Conservation (phyloP, 2,113 vertebrate genomes). For the Hydrochoerus hydrochaeris region DNA sequence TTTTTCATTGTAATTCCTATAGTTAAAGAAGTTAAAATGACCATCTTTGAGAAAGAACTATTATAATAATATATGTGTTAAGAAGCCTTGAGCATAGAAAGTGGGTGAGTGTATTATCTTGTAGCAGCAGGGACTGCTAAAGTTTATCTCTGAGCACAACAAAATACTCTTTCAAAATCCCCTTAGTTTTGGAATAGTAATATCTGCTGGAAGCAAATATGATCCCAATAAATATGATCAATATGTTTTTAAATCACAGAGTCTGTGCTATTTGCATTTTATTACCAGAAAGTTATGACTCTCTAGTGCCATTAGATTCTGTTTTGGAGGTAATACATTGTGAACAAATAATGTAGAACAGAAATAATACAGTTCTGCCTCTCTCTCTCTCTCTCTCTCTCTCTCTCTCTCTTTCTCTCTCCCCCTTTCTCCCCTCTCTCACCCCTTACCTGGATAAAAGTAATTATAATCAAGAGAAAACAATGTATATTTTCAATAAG, state of each 20-base stretch:
- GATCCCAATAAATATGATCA: conserved; percentile 1
- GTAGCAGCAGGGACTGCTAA: not conserved
- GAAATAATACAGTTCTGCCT: not conserved
- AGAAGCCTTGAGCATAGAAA: not conserved
- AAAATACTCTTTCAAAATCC: not conserved
- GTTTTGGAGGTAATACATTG: not conserved
- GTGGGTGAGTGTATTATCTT: not conserved
- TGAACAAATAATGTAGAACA: not conserved
- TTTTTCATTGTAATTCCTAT: not conserved
- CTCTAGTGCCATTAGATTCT: not conserved
- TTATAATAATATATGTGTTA: not conserved
- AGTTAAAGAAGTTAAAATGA: not conserved
- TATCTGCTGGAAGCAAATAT: not conserved
- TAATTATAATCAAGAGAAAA: not conserved
- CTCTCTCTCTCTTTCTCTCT: not conserved
- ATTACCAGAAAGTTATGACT: not conserved
- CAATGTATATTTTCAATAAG: not conserved
- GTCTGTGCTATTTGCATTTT: conserved; percentile 17
- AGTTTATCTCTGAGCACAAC: not conserved
- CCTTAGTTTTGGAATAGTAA: not conserved
- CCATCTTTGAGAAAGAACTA: not conserved
- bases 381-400: not conserved
- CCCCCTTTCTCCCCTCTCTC: not conserved
- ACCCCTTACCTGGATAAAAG: not conserved
- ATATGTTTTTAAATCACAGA: not conserved